Evolutionary conservation across 2,888 invertebrate genomes (phyloP), one percentile per base, ranked within the genome.

Genomic region (Muscina levida): DNA sequence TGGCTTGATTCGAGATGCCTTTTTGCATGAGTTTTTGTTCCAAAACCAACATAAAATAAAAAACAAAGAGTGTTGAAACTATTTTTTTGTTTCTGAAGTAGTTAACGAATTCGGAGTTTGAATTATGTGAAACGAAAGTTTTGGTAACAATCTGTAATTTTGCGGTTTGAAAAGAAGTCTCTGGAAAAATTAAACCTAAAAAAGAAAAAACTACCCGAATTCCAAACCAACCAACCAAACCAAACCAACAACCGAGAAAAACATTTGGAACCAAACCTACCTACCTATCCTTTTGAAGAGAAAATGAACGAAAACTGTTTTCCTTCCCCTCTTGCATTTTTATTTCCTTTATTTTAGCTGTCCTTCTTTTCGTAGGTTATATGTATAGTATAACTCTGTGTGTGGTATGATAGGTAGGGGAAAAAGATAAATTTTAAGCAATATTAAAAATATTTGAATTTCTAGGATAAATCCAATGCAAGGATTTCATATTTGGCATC

Each of bases 101-200:
- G 76, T 46, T 59, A 79, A 66, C n/a, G 73, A 73, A 73, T 1
- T 31, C 39, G 19, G 19, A 42, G 62, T 62, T 62, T 62, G 62
- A 62, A 62, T 39, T 62, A 22, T 37, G 39, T 59, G 31, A 31
- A 26, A 66, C 24, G 76, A 53, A 71, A 71, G 39, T 53, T 74
- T 79, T 80, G 79, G 72, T 72, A 83, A 81, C 68, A 51, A 73
- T 76, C 56, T 51, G 51, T 51, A 5, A 31, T 74, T 77, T 75
- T 82, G 82, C 84, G 83, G 84, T 86, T 86, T 86, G 86, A 86
- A 86, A 86, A 86, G 86, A 85, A 84, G 86, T 86, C 86, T 86
- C 85, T 84, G 46, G 67, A 31, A 31, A 31, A n/a, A n/a, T n/a
- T n/a, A n/a, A n/a, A n/a, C n/a, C n/a, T n/a, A n/a, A 79, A 67